A percentile compares a stretch with the other conserved stretches of the same genome.
Evolutionary conservation across 2,888 invertebrate genomes (phyloP).

Genomic region (Fragum sueziense): DNA sequence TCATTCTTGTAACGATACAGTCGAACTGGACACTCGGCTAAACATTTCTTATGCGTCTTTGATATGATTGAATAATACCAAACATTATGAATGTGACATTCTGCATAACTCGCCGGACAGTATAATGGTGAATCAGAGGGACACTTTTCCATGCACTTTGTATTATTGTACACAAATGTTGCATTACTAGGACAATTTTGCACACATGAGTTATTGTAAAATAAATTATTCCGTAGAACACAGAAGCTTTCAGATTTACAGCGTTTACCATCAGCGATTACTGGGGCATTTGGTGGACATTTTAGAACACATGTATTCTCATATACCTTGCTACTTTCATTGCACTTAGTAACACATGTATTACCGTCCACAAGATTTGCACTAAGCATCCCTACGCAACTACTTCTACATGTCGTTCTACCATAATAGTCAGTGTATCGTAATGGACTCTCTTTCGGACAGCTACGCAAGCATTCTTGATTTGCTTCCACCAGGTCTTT

Average conservation of each 20-base stretch:
- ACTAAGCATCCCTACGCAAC: background rate
- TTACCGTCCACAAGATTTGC: background rate
- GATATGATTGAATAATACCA: too few species aligned
- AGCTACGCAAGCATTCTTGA: background rate
- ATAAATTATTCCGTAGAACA: background rate
- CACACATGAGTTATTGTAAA: background rate
- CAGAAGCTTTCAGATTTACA: background rate
- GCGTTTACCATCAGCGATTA: background rate
- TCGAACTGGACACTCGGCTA: background rate
- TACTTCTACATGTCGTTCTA: background rate
- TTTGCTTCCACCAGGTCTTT: background rate
- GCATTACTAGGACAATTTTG: background rate
- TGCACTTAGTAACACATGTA: background rate
- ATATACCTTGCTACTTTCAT: background rate
- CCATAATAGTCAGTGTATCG: background rate
- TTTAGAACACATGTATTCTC: background rate
- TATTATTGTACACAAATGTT: background rate
- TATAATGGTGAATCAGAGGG: background rate
- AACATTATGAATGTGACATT: background rate
- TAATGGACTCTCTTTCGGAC: background rate
- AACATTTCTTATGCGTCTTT: background rate
- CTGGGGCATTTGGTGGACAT: background rate
- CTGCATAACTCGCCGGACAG: background rate
- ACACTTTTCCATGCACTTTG: background rate
- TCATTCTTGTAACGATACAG: background rate